phyloP scores from a whole-genome alignment of 2,113 vertebrate genomes.

The Thamnophis sirtalis region DNA sequence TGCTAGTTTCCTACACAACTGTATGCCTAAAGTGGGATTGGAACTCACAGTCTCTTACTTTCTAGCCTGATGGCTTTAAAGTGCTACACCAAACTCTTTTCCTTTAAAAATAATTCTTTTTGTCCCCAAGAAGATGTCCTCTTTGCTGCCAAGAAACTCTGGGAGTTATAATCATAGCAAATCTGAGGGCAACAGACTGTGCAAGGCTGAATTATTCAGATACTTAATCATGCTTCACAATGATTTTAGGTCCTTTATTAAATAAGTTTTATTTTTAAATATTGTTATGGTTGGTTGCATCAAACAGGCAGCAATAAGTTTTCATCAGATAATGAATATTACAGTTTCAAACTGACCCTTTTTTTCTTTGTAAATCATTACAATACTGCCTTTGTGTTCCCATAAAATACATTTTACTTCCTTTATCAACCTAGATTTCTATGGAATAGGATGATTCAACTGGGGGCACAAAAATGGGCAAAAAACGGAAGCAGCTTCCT shows the following conservation, averaged over 20 bases:
- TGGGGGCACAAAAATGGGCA: fast-evolving
- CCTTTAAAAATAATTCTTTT: not conserved
- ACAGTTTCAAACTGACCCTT: not conserved
- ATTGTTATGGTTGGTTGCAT: not conserved
- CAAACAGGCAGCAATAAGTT: not conserved
- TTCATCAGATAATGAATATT: not conserved
- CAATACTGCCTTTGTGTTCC: not conserved
- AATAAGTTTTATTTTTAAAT: not conserved
- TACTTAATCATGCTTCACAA: not conserved
- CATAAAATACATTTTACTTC: not conserved
- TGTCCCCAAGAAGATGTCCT: not conserved
- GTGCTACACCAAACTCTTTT: not conserved
- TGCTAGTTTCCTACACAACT: not conserved
- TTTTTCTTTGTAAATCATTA: not conserved
- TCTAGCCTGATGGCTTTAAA: not conserved
- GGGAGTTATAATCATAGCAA: not conserved
- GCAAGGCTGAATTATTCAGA: not conserved
- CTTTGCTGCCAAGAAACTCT: not conserved
- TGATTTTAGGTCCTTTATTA: not conserved
- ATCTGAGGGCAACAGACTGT: not conserved
- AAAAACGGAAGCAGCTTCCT: not conserved
- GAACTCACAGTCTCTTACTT: not conserved
- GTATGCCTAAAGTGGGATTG: not conserved
- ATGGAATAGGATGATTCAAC: not conserved
- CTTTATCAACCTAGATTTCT: not conserved